phyloP scores from a whole-genome alignment of 2,797 vertebrate species.

The Potorous gilbertii region DNA sequence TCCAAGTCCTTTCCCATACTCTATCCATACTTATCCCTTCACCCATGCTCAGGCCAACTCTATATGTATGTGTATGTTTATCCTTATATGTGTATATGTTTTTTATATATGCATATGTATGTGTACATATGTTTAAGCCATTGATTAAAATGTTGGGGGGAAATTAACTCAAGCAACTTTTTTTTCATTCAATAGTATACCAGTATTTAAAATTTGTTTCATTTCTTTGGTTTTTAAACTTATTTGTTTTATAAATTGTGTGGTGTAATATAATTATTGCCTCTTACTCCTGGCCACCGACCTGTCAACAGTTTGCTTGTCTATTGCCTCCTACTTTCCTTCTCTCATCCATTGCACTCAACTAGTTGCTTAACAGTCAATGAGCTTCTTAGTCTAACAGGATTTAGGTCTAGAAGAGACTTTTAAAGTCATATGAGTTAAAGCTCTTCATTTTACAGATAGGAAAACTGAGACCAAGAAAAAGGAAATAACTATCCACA shows the following conservation, averaged over 20 bases:
- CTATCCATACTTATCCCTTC: background rate
- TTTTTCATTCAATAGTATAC: slow-evolving; percentile 27
- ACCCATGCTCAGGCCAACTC: background rate
- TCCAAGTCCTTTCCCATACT: background rate
- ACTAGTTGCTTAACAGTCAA: background rate
- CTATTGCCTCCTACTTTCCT: background rate
- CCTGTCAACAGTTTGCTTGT: background rate
- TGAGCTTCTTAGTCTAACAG: background rate
- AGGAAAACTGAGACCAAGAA: background rate
- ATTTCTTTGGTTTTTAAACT: slow-evolving; percentile 19
- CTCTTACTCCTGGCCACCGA: background rate
- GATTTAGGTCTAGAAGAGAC: background rate
- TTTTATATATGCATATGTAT: background rate
- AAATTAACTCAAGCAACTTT: background rate
- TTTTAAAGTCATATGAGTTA: background rate
- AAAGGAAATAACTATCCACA: background rate
- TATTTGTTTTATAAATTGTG: background rate
- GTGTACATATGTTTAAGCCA: background rate
- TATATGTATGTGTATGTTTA: background rate
- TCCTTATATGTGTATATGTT: too few relatives aligned
- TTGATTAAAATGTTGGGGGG: background rate
- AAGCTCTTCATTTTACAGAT: background rate
- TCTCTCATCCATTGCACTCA: background rate
- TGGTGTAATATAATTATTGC: background rate
- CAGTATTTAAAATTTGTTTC: slow-evolving; percentile 17